phyloP scores from a whole-genome alignment of 2,797 vertebrate species.

The Sebastes hubbsi region DNA sequence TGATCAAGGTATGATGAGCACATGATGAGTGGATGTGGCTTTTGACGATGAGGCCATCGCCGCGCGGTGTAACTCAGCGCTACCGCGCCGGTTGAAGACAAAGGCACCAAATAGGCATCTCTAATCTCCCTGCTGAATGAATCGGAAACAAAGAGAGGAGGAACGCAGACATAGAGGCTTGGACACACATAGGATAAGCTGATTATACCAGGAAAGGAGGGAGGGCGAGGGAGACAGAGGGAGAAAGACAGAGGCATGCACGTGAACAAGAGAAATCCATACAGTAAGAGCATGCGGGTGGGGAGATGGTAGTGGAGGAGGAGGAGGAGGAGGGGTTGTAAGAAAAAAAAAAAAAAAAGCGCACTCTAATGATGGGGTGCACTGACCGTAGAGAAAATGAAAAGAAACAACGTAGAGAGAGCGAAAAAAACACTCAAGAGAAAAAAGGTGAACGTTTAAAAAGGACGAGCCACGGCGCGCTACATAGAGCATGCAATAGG shows the following conservation, averaged over 20 bases:
- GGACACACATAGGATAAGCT: slow-evolving; percentile 84
- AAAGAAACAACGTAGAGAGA: slow-evolving; percentile 26
- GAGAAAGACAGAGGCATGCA: slow-evolving; percentile 52
- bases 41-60: slow-evolving; percentile 40
- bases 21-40: slow-evolving; percentile 35
- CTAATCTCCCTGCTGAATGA: slow-evolving; percentile 86
- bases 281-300: slow-evolving; percentile 62
- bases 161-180: slow-evolving; percentile 78
- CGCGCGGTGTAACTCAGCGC: slow-evolving; percentile 51
- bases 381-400: slow-evolving; percentile 55
- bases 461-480: slow-evolving; percentile 43
- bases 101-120: slow-evolving; percentile 83
- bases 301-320: slow-evolving; percentile 22
- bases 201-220: slow-evolving; percentile 73
- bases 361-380: slow-evolving; percentile 62
- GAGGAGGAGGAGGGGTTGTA: neutral
- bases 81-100: slow-evolving; percentile 72
- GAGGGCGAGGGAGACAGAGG: slow-evolving; percentile 55
- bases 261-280: slow-evolving; percentile 61
- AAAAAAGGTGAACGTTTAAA: slow-evolving; percentile 51
- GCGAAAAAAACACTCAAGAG: slow-evolving; percentile 1
- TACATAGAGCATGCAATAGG: slow-evolving; percentile 45
- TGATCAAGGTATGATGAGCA: slow-evolving; percentile 38
- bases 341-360: slow-evolving; percentile 6
- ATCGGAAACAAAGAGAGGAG: slow-evolving; percentile 80